phyloP scores from a whole-genome alignment of 2,888 invertebrate genomes.

The Acleris holmiana region DNA sequence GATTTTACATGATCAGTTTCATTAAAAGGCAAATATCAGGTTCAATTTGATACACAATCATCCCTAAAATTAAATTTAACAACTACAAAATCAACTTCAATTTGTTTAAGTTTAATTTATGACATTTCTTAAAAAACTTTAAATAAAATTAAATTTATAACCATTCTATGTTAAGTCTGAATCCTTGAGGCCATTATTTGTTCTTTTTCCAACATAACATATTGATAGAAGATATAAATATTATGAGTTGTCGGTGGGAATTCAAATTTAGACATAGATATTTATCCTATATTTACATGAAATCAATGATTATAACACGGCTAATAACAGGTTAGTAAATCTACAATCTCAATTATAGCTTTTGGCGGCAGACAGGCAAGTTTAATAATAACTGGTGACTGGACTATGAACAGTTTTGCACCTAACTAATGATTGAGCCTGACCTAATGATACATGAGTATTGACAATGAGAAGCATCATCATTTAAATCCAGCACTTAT shows the following conservation, averaged over 20 bases:
- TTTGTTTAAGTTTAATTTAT: too few species aligned
- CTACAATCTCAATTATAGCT: slow-evolving; percentile 47
- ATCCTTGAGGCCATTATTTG: neutral
- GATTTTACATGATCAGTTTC: slow-evolving; percentile 1
- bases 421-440: slow-evolving; percentile 55
- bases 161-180: neutral
- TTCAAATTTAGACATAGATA: slow-evolving; percentile 33
- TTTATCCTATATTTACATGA: slow-evolving; percentile 69
- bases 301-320: slow-evolving; percentile 33
- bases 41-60: too few species aligned
- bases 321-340: slow-evolving; percentile 37
- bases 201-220: slow-evolving; percentile 3
- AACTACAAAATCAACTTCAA: too few species aligned
- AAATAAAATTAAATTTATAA: neutral
- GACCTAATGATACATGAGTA: slow-evolving; percentile 73
- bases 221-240: neutral
- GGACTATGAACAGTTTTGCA: slow-evolving; percentile 19
- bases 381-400: slow-evolving; percentile 31
- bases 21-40: neutral
- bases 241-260: slow-evolving; percentile 17
- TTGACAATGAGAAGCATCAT: slow-evolving; percentile 74
- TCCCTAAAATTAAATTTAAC: too few species aligned
- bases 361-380: slow-evolving; percentile 56
- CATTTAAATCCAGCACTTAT: slow-evolving; percentile 70
- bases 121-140: too few species aligned